Conservation (phyloP, 2,113 vertebrate genomes). For the Collichthys lucidus region DNA sequence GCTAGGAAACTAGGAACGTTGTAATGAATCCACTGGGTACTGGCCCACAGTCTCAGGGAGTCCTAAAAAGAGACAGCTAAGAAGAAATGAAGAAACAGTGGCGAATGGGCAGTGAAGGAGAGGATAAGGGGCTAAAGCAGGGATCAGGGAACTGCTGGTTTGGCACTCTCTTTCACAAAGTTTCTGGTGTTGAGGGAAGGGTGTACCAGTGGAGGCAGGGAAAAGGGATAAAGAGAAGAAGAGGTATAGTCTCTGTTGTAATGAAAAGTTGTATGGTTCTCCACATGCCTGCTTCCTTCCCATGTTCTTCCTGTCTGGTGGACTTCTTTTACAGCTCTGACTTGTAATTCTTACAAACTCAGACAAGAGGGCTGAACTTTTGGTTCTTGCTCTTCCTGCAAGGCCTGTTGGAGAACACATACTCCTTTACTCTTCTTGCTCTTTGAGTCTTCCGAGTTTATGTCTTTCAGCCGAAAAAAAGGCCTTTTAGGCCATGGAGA, state of each 20-base stretch:
- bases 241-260: conserved; percentile 19
- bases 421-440: conserved; percentile 32
- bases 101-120: conserved; percentile 36
- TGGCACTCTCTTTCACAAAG: conserved; percentile 42
- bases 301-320: conserved; percentile 44
- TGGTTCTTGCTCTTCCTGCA: conserved; percentile 40
- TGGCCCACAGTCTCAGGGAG: conserved; percentile 28
- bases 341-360: conserved; percentile 65
- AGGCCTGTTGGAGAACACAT: conserved; percentile 58
- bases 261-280: conserved; percentile 8
- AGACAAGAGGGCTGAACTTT: conserved; percentile 65
- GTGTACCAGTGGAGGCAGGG: background rate
- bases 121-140: conserved; percentile 64
- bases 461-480: conserved; percentile 22
- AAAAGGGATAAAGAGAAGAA: background rate
- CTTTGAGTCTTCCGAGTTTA: conserved; percentile 39
- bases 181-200: conserved; percentile 49
- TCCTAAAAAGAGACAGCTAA: conserved; percentile 43
- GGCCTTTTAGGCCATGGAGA: conserved; percentile 23
- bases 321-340: conserved; percentile 57
- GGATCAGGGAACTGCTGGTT: conserved; percentile 62
- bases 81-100: conserved; percentile 46
- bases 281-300: conserved; percentile 37
- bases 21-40: conserved; percentile 65
- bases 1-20: conserved; percentile 44